phyloP scores from a whole-genome alignment of 2,113 vertebrate species.

The Hippocampus mohnikei region DNA sequence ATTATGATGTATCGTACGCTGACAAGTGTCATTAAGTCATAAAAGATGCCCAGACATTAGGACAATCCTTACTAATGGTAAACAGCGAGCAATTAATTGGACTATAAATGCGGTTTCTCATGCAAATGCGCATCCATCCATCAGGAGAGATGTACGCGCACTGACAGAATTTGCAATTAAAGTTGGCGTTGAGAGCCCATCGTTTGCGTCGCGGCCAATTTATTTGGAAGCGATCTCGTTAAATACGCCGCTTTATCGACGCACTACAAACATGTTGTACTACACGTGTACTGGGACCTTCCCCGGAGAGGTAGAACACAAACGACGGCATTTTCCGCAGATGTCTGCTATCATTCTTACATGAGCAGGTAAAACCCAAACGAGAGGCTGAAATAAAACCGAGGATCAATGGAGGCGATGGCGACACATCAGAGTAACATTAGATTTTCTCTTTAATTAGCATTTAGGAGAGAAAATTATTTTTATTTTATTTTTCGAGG shows the following conservation, averaged over 20 bases:
- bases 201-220: constrained; percentile 14
- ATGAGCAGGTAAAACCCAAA: constrained; percentile 24
- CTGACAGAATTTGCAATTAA: constrained; percentile 4
- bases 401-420: constrained; percentile 46
- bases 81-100: constrained; percentile 3
- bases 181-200: background rate
- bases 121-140: constrained; percentile 2
- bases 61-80: background rate
- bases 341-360: constrained; percentile 25
- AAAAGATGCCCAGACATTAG: background rate
- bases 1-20: background rate
- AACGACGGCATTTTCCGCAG: constrained; percentile 4
- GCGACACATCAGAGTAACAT: constrained; percentile 44
- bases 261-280: background rate
- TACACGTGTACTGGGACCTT: background rate
- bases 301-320: constrained; percentile 17
- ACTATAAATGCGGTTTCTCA: constrained; percentile 8
- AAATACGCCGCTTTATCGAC: constrained; percentile 11
- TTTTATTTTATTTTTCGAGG: background rate
- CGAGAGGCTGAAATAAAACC: constrained; percentile 14
- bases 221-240: constrained; percentile 9
- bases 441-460: background rate
- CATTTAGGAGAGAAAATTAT: background rate
- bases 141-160: background rate
- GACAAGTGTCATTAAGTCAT: background rate